Percentiles rank a stretch among this genome's conserved stretches.
These are phyloP conservation scores for Drosophila bocqueti DNA, from an alignment of 1,140 invertebrate genomes.

Conservation along the genomic window DNA sequence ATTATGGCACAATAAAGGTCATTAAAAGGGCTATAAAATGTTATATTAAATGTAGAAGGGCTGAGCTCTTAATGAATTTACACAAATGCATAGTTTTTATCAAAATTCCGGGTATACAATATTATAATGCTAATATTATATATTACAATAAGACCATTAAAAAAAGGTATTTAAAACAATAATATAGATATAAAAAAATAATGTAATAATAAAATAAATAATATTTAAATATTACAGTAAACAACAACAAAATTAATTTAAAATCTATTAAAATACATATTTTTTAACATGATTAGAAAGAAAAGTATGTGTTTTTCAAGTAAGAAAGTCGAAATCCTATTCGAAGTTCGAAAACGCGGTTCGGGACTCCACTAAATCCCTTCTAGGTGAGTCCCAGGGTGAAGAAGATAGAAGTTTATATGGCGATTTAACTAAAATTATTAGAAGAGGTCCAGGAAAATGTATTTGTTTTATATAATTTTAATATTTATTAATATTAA, in stretches of 20 bases:
- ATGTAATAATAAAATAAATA: too few relatives aligned
- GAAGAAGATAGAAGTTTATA: not conserved
- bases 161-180: too few relatives aligned
- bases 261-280: too few relatives aligned
- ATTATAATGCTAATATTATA: not conserved
- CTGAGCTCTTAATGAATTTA: not conserved
- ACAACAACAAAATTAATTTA: not conserved
- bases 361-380: not conserved
- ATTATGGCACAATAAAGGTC: constrained; percentile 2
- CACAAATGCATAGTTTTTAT: not conserved
- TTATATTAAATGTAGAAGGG: not conserved
- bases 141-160: too few relatives aligned
- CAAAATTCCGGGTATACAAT: not conserved
- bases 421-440: too few relatives aligned
- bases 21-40: not conserved
- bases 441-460: not conserved
- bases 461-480: too few relatives aligned
- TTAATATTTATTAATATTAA: not conserved
- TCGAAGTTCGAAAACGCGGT: not conserved
- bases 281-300: not conserved
- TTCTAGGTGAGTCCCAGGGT: not conserved
- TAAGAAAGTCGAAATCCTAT: not conserved
- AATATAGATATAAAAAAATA: too few relatives aligned
- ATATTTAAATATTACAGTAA: not conserved
- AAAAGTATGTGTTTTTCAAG: not conserved